Conservation (phyloP, 2,888 invertebrate species). For the Cartodere bifasciata region DNA sequence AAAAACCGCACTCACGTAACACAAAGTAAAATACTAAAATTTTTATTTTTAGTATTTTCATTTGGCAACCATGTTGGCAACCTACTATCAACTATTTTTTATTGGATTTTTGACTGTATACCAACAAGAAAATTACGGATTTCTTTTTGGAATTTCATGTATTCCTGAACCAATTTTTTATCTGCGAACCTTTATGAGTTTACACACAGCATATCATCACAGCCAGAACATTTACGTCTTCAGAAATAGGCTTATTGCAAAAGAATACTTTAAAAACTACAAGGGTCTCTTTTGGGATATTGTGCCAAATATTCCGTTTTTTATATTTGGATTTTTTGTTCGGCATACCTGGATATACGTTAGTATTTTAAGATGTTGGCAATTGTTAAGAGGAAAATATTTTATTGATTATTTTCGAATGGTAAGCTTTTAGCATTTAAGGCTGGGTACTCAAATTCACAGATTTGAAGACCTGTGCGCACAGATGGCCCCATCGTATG, state of each 20-base stretch:
- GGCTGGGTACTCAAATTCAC: too few species aligned
- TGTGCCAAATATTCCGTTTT: conserved; percentile 9
- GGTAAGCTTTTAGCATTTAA: too few species aligned
- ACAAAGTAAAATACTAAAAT: too few species aligned
- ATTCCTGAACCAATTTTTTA: conserved; percentile 36
- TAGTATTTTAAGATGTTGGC: conserved; percentile 4
- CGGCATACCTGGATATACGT: conserved; percentile 2
- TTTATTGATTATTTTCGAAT: conserved; percentile 7
- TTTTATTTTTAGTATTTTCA: too few species aligned
- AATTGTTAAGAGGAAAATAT: conserved; percentile 8
- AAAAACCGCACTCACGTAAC: too few species aligned
- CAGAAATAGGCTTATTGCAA: conserved; percentile 15
- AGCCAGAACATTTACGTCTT: conserved; percentile 39
- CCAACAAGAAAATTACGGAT: too few species aligned
- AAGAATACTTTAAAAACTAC: conserved; percentile 7
- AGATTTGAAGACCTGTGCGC: too few species aligned
- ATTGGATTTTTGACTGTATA: conserved; percentile 7
- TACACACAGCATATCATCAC: conserved; percentile 39
- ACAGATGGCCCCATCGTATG: too few species aligned
- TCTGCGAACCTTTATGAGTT: conserved; percentile 37
- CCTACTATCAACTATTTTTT: conserved; percentile 8
- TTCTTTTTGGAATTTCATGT: too few species aligned
- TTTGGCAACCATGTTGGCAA: too few species aligned
- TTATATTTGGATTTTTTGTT: conserved; percentile 1
- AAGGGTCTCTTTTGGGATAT: conserved; percentile 8